Percentiles rank a stretch among this genome's conserved stretches.
Conservation (phyloP, 2,888 invertebrate species). For the Drosophila tanythrix region DNA sequence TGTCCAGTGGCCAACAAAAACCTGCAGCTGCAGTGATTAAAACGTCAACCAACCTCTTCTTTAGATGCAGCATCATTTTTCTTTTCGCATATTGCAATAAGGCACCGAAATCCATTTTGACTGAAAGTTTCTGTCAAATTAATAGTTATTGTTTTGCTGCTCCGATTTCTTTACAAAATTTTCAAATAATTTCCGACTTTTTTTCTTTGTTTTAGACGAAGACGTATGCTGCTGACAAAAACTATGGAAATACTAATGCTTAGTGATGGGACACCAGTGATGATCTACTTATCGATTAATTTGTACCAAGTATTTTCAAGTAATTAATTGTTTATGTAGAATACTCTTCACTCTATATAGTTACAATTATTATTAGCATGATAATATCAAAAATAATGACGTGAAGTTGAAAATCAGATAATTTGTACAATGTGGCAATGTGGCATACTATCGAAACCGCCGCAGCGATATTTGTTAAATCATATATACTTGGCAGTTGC, state of each 20-base stretch:
- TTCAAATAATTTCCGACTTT: conserved; percentile 19
- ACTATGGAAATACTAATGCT: conserved; percentile 51
- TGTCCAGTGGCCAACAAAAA: neutral
- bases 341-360: too few species aligned
- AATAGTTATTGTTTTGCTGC: neutral
- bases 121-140: neutral
- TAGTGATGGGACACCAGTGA: conserved; percentile 26
- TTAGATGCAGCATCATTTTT: conserved; percentile 85
- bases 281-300: conserved; percentile 10
- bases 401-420: neutral
- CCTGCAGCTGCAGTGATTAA: neutral
- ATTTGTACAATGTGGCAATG: neutral
- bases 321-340: neutral
- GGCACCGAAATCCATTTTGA: conserved; percentile 87
- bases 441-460: too few species aligned
- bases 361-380: neutral
- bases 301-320: neutral
- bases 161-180: conserved; percentile 12
- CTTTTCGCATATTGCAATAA: conserved; percentile 88
- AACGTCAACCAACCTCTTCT: conserved; percentile 78
- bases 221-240: conserved; percentile 49
- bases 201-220: conserved; percentile 26
- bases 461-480: neutral
- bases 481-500: neutral
- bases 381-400: neutral